These are phyloP conservation scores for Cyphomyrmex costatus DNA, from an alignment of 1,140 invertebrate species.

Conservation along the genomic window DNA sequence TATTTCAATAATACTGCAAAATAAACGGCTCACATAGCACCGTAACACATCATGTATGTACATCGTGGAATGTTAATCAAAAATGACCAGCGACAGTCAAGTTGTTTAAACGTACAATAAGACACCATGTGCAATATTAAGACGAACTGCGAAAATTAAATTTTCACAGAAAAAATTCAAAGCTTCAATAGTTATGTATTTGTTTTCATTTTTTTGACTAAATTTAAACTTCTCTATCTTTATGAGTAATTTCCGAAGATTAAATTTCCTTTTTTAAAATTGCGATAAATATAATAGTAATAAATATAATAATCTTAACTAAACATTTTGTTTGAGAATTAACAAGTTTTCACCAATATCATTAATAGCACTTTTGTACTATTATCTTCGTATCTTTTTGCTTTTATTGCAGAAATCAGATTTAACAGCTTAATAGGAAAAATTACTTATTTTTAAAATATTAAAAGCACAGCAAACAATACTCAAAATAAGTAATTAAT, in stretches of 20 bases:
- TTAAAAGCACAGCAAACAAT: too few species aligned
- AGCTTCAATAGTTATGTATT: slow-evolving; percentile 7
- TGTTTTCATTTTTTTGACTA: not conserved
- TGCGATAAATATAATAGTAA: not conserved
- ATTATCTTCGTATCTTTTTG: not conserved
- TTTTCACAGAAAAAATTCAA: slow-evolving; percentile 13
- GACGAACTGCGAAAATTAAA: slow-evolving; percentile 4
- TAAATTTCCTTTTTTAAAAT: not conserved
- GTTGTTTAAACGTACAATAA: not conserved
- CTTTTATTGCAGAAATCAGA: not conserved
- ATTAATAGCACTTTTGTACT: not conserved
- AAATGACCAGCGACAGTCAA: slow-evolving; percentile 38
- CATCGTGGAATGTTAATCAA: slow-evolving; percentile 64
- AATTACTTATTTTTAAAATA: too few species aligned
- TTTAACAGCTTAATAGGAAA: too few species aligned
- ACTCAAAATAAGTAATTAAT: too few species aligned
- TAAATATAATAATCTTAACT: not conserved
- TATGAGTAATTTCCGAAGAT: not conserved
- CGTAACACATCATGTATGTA: slow-evolving; percentile 26
- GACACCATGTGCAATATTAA: not conserved
- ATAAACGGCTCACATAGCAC: slow-evolving; percentile 42
- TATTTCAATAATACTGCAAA: slow-evolving; percentile 69
- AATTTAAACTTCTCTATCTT: not conserved
- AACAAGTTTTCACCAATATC: not conserved
- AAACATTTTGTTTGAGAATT: not conserved